A percentile compares a stretch with the other conserved stretches of the same genome.
Conservation (phyloP, 2,888 invertebrate genomes). For the Acrobasis repandana region DNA sequence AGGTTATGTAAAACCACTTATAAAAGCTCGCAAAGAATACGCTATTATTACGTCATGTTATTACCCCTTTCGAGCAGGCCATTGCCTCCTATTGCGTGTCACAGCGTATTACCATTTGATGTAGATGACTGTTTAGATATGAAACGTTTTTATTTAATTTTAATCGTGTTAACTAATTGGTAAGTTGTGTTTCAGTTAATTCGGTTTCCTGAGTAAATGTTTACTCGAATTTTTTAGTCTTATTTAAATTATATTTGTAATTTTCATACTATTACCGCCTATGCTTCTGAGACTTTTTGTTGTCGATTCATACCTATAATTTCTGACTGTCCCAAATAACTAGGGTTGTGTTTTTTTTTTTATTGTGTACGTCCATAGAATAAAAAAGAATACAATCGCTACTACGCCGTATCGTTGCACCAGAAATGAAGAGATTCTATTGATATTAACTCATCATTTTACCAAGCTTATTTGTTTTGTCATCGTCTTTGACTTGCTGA, state of each 20-base stretch:
- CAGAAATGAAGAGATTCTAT: too few relatives aligned
- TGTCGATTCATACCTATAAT: too few relatives aligned
- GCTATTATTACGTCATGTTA: not conserved
- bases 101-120: constrained; percentile 6
- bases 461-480: not conserved
- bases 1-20: not conserved
- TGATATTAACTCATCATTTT: not conserved
- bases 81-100: constrained; percentile 12
- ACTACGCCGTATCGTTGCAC: too few relatives aligned
- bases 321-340: too few relatives aligned
- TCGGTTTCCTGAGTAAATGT: not conserved
- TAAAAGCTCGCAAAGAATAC: not conserved
- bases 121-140: constrained; percentile 11
- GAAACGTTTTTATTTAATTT: constrained; percentile 3
- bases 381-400: too few relatives aligned
- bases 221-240: not conserved
- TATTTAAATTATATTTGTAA: too few relatives aligned
- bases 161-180: constrained; percentile 15
- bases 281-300: too few relatives aligned
- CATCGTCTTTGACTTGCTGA: too few relatives aligned
- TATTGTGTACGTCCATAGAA: too few relatives aligned
- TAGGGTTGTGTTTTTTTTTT: too few relatives aligned
- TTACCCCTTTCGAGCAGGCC: not conserved
- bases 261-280: too few relatives aligned
- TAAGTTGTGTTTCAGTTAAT: not conserved